phyloP scores from a whole-genome alignment of 2,113 vertebrate genomes.

The Notarius quadriscutis region DNA sequence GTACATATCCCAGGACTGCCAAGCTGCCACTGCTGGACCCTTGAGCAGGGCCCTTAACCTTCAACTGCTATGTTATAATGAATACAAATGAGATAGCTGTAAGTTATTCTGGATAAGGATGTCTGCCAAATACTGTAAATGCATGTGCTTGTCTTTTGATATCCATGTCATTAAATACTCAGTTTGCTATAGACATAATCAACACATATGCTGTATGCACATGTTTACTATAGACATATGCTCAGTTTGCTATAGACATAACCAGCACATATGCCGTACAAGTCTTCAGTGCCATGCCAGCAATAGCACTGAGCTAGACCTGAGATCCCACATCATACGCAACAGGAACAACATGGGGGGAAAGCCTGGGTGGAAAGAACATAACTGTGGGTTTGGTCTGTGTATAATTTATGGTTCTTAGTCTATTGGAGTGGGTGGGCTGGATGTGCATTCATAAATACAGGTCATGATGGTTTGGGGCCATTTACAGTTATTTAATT shows the following conservation, averaged over 20 bases:
- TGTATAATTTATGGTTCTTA: constrained; percentile 64
- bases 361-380: constrained; percentile 52
- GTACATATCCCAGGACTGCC: too few species aligned
- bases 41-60: not conserved
- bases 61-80: too few species aligned
- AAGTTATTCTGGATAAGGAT: too few species aligned
- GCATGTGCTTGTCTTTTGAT: too few species aligned
- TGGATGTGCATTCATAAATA: constrained; percentile 21
- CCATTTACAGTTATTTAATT: constrained; percentile 12
- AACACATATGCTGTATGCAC: too few species aligned
- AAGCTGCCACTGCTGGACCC: too few species aligned
- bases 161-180: too few species aligned
- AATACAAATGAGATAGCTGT: too few species aligned
- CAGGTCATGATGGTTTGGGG: not conserved
- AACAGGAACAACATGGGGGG: constrained; percentile 11
- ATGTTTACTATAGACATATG: not conserved
- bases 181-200: too few species aligned
- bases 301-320: constrained; percentile 32
- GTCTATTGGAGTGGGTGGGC: constrained; percentile 53
- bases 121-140: too few species aligned
- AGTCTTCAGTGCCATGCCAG: not conserved
- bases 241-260: constrained; percentile 30
- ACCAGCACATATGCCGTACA: constrained; percentile 25
- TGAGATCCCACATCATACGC: not conserved
- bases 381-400: constrained; percentile 62